These are phyloP conservation scores for Cotesia typhae DNA, from an alignment of 1,140 invertebrate genomes.

Conservation along the genomic window DNA sequence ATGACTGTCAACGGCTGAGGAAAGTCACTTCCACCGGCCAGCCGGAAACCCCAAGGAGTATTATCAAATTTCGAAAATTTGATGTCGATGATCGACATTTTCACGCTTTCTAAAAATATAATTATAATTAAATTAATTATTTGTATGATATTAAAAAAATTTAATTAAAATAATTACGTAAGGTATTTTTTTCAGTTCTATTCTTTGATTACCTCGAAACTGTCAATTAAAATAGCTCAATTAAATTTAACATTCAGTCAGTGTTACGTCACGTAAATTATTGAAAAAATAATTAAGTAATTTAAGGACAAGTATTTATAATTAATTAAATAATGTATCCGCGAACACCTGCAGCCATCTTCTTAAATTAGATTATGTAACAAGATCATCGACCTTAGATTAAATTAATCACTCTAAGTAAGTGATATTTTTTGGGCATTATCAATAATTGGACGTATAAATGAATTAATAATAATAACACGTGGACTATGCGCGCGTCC, in stretches of 20 bases:
- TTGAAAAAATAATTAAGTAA: background rate
- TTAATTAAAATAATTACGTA: slow-evolving; percentile 17
- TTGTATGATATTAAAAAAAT: background rate
- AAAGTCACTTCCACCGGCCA: slow-evolving; percentile 86
- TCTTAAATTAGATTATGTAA: slow-evolving; percentile 5
- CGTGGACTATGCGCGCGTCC: too few species aligned
- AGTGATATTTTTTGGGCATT: background rate
- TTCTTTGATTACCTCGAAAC: background rate
- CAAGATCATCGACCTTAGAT: slow-evolving; percentile 4
- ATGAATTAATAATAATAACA: background rate
- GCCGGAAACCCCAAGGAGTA: slow-evolving; percentile 86
- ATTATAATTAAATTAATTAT: slow-evolving; percentile 12
- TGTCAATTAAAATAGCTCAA: background rate
- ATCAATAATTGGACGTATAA: background rate
- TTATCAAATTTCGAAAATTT: slow-evolving; percentile 73
- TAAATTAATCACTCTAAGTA: background rate
- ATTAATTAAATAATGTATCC: background rate
- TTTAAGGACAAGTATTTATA: background rate
- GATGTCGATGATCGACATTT: slow-evolving; percentile 59
- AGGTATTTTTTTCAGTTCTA: background rate
- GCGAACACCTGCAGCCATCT: background rate
- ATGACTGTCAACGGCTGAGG: slow-evolving; percentile 82
- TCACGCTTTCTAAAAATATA: slow-evolving; percentile 59
- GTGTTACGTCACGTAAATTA: background rate
- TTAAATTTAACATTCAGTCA: background rate